Percentiles rank a stretch among this genome's conserved stretches.
Evolutionary conservation across 1,140 invertebrate genomes (phyloP).

Genomic region (Papilio dardanus): DNA sequence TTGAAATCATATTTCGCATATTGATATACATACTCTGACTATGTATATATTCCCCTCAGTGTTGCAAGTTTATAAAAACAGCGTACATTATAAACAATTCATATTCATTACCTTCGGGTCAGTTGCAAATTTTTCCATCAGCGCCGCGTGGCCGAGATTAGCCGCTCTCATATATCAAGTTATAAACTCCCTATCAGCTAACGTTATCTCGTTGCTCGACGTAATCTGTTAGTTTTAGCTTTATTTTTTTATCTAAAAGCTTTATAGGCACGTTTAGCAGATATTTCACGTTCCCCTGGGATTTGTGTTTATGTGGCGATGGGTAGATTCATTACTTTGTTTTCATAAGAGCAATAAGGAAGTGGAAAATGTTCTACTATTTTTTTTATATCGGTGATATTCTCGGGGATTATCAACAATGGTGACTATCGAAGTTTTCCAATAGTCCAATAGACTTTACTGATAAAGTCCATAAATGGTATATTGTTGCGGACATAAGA

Average conservation of each 20-base stretch:
- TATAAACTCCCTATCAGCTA: conserved; percentile 27
- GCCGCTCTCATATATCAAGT: conserved; percentile 17
- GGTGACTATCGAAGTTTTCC: no score
- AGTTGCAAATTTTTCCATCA: conserved; percentile 33
- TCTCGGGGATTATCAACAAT: no score
- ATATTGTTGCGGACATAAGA: no score
- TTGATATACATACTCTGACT: background rate
- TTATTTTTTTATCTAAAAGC: background rate
- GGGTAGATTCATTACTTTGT: conserved; percentile 4
- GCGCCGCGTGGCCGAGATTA: conserved; percentile 4
- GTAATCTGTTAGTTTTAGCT: conserved; percentile 6
- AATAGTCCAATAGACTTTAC: no score
- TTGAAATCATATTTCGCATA: background rate
- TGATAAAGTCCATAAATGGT: no score
- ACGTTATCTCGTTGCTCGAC: conserved; percentile 23
- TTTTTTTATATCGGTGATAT: background rate
- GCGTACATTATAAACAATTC: conserved; percentile 13
- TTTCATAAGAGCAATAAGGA: background rate
- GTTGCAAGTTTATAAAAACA: background rate
- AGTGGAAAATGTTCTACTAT: background rate
- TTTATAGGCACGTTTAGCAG: background rate
- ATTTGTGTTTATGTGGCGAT: background rate
- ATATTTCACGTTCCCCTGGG: background rate
- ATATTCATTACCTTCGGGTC: conserved; percentile 26
- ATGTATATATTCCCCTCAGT: background rate